Percentiles rank a stretch among this genome's conserved stretches.
Conservation (phyloP, 2,888 invertebrate species). For the Saturnia japonica region DNA sequence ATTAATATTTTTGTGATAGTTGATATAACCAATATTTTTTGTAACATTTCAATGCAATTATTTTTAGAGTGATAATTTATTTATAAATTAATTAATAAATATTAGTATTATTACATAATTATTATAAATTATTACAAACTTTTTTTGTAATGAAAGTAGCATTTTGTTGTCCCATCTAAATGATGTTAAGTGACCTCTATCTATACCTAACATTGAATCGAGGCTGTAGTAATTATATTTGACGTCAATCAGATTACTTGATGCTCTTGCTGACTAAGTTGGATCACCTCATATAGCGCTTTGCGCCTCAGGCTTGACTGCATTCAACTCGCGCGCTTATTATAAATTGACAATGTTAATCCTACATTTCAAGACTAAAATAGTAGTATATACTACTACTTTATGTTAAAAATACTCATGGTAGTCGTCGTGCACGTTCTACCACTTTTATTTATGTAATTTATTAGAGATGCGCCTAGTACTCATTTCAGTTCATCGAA, state of each 20-base stretch:
- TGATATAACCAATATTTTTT: not conserved
- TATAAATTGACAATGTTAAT: no score
- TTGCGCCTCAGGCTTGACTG: no score
- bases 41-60: not conserved
- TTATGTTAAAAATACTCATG: no score
- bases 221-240: not conserved
- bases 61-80: not conserved
- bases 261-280: not conserved
- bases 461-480: no score
- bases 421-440: no score
- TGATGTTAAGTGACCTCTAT: not conserved
- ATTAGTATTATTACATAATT: not conserved
- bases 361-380: no score
- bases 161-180: not conserved
- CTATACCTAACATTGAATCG: not conserved
- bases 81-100: not conserved
- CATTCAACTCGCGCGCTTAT: no score
- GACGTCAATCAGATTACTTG: not conserved
- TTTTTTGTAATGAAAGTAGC: not conserved
- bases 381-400: no score
- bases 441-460: no score
- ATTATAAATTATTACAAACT: not conserved
- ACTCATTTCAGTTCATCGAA: no score
- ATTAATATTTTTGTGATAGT: slow-evolving; percentile 11
- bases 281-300: no score